Base-by-base conservation (phyloP, 2,888 invertebrate species). In the Exocentrus adspersus region DNA sequence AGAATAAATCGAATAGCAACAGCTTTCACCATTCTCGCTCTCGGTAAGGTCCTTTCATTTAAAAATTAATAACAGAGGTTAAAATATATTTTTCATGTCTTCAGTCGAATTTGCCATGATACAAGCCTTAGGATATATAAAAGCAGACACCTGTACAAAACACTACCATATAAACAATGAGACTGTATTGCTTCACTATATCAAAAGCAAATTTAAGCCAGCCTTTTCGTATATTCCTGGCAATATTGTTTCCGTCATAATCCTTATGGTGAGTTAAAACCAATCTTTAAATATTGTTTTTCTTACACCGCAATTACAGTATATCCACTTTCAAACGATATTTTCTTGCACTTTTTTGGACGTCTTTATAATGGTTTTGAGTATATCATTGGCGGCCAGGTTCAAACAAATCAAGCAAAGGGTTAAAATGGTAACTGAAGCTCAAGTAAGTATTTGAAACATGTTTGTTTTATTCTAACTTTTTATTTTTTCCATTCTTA, bases 261-360 rank as follows among this genome's bases (percentile, higher is more conserved):
- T 66, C 28, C 32, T 66, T 0, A 19, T 66, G 60, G 68, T 68
- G 30, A 46, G 59, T 10, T 45, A 56, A 19, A 7, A 2, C 6
- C 21, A 6, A 19, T 12, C 41, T 2, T 43, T 7, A 43, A 43
- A 14, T 2, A 16, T 17, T 17, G 9, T 43, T 16, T 3, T 7
- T 4, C 5, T 43, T 6, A 14, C 41, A 17, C 21, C 59, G 45
- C 46, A 19, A 28, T 70, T 69, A 21, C 21, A 72, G 72, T 45
- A 85, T 50, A 83, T 88, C 58, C 85, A 89, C 65, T 70, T 88
- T 1, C 75, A 87, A 5, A 86, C 87, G 4, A 89, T 90, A 0
- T 87, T 89, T 54, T 81, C 87, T 2, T 91, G 90, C 89, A 91
- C 88, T 74, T 90, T 89, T 59, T 89, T 89, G 81, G 91, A 91